Base-by-base conservation (phyloP, 2,888 invertebrate genomes). In the Branchellion lobata region DNA sequence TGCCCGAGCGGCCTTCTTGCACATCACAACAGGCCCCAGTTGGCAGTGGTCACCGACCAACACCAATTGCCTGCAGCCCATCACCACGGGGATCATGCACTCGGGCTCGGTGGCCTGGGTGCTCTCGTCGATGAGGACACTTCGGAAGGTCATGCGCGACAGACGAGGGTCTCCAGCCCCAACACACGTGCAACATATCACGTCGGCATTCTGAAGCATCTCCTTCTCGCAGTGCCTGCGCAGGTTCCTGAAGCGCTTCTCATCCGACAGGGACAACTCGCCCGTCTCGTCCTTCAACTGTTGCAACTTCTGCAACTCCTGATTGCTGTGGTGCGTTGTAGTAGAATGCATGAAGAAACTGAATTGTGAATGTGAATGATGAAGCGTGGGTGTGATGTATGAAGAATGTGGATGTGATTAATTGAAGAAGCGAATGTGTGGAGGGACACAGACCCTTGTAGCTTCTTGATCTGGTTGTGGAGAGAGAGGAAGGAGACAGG, bases 21-120 rank as follows among this genome's bases (percentile, higher is more conserved):
- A 98, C 96, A 98, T 97, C 0, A 99, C 98, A 0, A 99, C 98
- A 0, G 98, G 99, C 0, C 98, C 98, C 81, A 99, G 90, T 88
- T 99, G 99, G 86, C 99, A 99, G 87, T 99, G 99, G 88, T 99
- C 99, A 18, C 99, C 99, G 0, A 99, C 99, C 1, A 99, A 91
- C 83, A 99, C 96, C 78, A 99, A 78, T 88, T 98, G 98, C 84
- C 96, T 92, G 8, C 97, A 97, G 18, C 99, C 99, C 2, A 98
- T 90, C 0, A 99, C 96, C 0, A 99, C 96, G 0, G 99, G 97
- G 27, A 99, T 98, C 96, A 99, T 96, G 86, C 97, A 97, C 86
- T 98, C 97, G 0, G 97, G 97, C 82, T 88, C 88, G 0, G 97
- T 97, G 0, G 96, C 95, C 88, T 96, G 96, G 92, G 95, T 95